Percentiles rank a stretch among this genome's conserved stretches.
Evolutionary conservation across 1,140 invertebrate genomes (phyloP).

Genomic region (Bombyx mori): DNA sequence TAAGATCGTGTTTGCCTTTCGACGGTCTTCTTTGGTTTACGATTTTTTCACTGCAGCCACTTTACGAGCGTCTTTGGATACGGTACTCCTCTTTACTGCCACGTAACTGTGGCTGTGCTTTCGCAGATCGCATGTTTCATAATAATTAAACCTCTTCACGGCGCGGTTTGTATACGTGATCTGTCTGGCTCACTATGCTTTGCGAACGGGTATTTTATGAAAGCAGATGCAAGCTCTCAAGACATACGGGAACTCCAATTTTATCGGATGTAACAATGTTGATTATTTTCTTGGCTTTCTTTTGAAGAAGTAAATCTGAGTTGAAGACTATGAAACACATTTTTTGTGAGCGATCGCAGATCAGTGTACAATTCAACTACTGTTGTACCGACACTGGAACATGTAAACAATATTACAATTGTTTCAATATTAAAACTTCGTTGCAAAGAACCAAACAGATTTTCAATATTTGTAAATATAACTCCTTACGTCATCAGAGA

Average conservation of each 20-base stretch:
- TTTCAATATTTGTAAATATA: constrained; percentile 41
- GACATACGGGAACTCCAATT: constrained; percentile 7
- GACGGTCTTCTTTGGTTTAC: constrained; percentile 52
- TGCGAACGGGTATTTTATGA: too few species aligned
- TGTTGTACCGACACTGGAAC: too few species aligned
- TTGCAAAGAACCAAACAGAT: background rate
- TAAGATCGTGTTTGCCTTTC: constrained; percentile 54
- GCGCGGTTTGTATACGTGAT: constrained; percentile 33
- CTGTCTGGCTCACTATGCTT: constrained; percentile 26
- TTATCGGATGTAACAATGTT: too few species aligned
- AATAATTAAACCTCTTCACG: constrained; percentile 56
- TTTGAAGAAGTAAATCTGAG: too few species aligned
- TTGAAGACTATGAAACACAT: too few species aligned
- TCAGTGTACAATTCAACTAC: too few species aligned
- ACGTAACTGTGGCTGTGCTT: constrained; percentile 46
- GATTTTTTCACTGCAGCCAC: constrained; percentile 56
- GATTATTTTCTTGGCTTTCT: too few species aligned
- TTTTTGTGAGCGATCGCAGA: too few species aligned
- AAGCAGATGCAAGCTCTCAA: background rate
- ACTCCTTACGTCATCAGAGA: constrained; percentile 45
- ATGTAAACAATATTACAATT: background rate
- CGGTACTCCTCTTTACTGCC: constrained; percentile 44
- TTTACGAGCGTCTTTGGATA: constrained; percentile 48
- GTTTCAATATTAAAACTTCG: background rate
- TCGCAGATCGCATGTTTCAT: constrained; percentile 54